Conservation (phyloP, 2,888 invertebrate species). For the Macropis europaea region DNA sequence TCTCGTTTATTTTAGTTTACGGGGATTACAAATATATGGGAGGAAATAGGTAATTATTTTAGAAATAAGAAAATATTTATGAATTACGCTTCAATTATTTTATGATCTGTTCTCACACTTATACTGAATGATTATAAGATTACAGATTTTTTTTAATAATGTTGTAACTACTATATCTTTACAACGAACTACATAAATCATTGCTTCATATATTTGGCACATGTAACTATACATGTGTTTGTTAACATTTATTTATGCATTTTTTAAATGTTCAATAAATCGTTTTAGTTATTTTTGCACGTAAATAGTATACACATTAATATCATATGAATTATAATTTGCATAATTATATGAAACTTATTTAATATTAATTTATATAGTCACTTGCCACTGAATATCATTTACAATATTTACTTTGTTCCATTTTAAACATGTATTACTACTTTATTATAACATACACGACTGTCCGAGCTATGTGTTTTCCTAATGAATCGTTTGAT, state of each 20-base stretch:
- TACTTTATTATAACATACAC: conserved; percentile 31
- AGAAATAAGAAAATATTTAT: conserved; percentile 41
- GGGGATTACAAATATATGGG: conserved; percentile 46
- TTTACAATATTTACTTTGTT: conserved; percentile 43
- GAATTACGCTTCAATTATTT: conserved; percentile 44
- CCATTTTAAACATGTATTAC: conserved; percentile 37
- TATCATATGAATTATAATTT: conserved; percentile 26
- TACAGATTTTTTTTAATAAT: conserved; percentile 20
- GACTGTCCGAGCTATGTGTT: conserved; percentile 33
- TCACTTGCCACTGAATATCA: conserved; percentile 25
- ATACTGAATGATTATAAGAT: conserved; percentile 28
- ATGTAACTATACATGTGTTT: conserved; percentile 18
- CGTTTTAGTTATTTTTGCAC: conserved; percentile 25
- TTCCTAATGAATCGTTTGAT: not conserved
- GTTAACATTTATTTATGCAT: conserved; percentile 39
- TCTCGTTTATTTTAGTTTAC: conserved; percentile 57
- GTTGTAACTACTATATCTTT: conserved; percentile 23
- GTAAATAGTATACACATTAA: conserved; percentile 37
- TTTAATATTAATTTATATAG: conserved; percentile 43
- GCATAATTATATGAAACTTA: conserved; percentile 6
- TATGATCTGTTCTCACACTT: conserved; percentile 31
- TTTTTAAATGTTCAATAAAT: conserved; percentile 17
- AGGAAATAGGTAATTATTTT: conserved; percentile 38
- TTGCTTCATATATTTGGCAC: conserved; percentile 27
- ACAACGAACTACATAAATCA: conserved; percentile 29